These are phyloP conservation scores for Papilio dardanus DNA, from an alignment of 1,140 invertebrate genomes.

Conservation along the genomic window DNA sequence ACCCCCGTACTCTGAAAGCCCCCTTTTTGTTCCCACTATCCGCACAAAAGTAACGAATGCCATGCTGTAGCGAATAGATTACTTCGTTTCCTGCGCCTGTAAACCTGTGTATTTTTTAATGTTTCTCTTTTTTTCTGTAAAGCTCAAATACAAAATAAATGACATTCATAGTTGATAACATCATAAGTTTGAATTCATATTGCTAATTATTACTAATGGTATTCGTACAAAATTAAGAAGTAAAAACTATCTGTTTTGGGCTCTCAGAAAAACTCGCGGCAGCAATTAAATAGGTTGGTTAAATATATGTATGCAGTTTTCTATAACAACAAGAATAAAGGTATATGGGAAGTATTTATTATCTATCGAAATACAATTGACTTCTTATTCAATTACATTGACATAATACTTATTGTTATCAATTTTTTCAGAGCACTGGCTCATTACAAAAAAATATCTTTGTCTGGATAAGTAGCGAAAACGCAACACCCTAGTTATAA, in stretches of 20 bases:
- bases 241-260: no score
- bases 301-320: not conserved
- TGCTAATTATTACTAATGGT: no score
- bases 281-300: not conserved
- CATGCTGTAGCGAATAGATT: not conserved
- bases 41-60: conserved; percentile 18
- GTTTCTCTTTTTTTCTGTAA: not conserved
- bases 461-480: not conserved
- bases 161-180: not conserved
- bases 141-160: not conserved
- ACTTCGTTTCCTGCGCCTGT: not conserved
- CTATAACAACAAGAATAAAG: not conserved
- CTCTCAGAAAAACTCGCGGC: no score
- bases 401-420: conserved; percentile 1
- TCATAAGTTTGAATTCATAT: not conserved
- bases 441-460: not conserved
- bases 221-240: no score
- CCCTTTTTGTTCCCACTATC: not conserved
- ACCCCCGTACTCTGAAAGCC: conserved; percentile 16
- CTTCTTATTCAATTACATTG: conserved; percentile 17
- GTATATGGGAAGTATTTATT: not conserved
- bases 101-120: conserved; percentile 3
- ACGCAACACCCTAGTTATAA: not conserved
- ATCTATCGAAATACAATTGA: not conserved
- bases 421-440: not conserved